Evolutionary conservation across 2,888 invertebrate genomes (phyloP), one percentile per base, ranked within the genome.

Genomic region (Amphimallon solstitiale): DNA sequence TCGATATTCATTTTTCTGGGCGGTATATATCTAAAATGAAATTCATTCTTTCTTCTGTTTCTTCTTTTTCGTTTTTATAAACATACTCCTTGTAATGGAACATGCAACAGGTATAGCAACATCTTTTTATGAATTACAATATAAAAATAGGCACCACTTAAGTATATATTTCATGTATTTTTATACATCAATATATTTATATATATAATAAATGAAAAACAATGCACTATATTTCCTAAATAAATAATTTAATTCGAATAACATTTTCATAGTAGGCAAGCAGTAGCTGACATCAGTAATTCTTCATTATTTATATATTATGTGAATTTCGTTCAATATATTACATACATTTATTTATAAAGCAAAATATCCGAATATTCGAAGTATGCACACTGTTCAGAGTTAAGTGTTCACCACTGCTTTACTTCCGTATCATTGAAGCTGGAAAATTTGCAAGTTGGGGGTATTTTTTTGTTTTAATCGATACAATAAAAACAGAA

Each of bases 91-190:
- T 23, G 19, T 40, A 49, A 43, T 45, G 45, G 40, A 62, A 62
- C 38, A 38, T 37, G 40, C 62, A 49, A 40, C 17, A 49, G 52
- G 61, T 40, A 54, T 64, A 45, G 63, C 63, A 37, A 61, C 21
- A n/a, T 52, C 45, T 66, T 21, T 38, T 45, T 52, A 64, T 52
- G 34, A 51, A 43, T 65, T 49, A 62, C 54, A 54, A 49, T 67
- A 67, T 67, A 66, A 66, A 66, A 66, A 51, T 66, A 66, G 63
- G 63, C 66, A 56, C 63, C 63, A 61, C 62, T 61, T 66, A 66
- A 65, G 46, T 56, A 63, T 63, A 66, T 59, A 29, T 29, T 7
- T 29, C 9, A 29, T 29, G 29, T 29, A 29, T 29, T 35, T 49
- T 56, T 56, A 46, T 64, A 56, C 56, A 63, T 46, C 9, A 51